Base-by-base conservation (phyloP, 2,113 vertebrate genomes). In the Marmota flaviventris region DNA sequence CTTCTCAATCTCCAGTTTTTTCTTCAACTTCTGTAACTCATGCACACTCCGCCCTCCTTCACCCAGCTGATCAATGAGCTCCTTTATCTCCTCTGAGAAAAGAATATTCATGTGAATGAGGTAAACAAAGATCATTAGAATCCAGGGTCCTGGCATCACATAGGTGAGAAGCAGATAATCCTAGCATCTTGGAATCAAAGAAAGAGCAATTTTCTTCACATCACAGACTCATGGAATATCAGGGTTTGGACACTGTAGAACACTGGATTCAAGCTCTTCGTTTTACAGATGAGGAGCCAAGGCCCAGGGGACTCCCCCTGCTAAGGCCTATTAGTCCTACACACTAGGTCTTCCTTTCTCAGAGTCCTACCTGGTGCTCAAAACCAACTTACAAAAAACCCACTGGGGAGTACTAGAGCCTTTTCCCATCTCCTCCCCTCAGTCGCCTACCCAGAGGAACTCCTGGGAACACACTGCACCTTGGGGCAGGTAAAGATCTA, bases 41-140 rank as follows among this genome's bases (percentile, higher is more conserved):
- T 98, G 96, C 84, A 99, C 89, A 65, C 98, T 99, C 89, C 97
- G 92, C 58, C 98, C 98, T 97, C 98, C 98, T 53, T 98, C 98
- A 1, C 97, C 97, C 45, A 98, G 98, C 98, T 99, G 99, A 94
- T 99, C 99, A 16, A 99, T 98, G 85, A 99, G 98, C 91, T 99
- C 98, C 95, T 97, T 98, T 81, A 99, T 99, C 98, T 99, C 98
- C 97, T 99, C 98, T 98, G 96, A 95, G 96, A 95, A 96, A 89
- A 92, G 67, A 91, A 96, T 87, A 56, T 24, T 85, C 42, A 85
- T 14, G 42, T 83, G 56, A 56, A 69, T n/a, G 39, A 95, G 78
- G 42, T 20, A 32, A 29, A 24, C 25, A 37, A 73, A 56, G 73
- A 92, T 45, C 27, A 29, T 1, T 14, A 29, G 27, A 17, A 20